phyloP scores from a whole-genome alignment of 2,888 invertebrate species.

The Mimumesa dahlbomi region DNA sequence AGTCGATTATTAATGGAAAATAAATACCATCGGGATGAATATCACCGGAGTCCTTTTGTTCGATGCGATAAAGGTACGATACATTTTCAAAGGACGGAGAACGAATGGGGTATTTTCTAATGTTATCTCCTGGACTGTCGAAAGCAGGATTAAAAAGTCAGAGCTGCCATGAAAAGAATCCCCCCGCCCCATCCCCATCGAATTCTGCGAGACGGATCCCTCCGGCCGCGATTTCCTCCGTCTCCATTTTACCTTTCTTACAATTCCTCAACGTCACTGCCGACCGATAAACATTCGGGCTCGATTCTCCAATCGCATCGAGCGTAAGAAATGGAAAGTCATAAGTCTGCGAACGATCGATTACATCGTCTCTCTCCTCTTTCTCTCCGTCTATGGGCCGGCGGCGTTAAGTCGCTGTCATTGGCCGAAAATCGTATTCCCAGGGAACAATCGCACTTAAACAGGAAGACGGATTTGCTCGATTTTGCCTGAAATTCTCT shows the following conservation, averaged over 20 bases:
- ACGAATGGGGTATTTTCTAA: constrained; percentile 44
- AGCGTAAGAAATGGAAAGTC: constrained; percentile 61
- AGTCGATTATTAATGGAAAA: no score
- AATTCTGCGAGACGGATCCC: constrained; percentile 46
- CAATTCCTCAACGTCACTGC: constrained; percentile 61
- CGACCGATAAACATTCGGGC: constrained; percentile 62
- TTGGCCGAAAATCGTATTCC: constrained; percentile 22
- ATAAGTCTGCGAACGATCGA: constrained; percentile 59
- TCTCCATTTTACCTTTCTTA: constrained; percentile 35
- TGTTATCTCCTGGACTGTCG: constrained; percentile 42
- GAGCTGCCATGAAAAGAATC: constrained; percentile 53
- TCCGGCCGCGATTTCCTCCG: constrained; percentile 22
- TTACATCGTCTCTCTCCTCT: constrained; percentile 22
- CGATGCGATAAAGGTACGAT: constrained; percentile 15
- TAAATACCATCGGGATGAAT: no score
- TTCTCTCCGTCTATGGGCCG: background rate
- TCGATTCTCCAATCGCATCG: constrained; percentile 50
- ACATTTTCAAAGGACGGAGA: constrained; percentile 11
- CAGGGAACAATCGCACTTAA: constrained; percentile 28
- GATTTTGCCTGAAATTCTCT: constrained; percentile 39
- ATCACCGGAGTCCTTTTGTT: no score
- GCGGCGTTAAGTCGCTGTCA: constrained; percentile 43
- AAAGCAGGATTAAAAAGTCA: constrained; percentile 60
- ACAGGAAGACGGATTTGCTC: constrained; percentile 34
- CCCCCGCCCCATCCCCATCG: constrained; percentile 54